Conservation (phyloP, 2,888 invertebrate genomes). For the Orthonevra nobilis region DNA sequence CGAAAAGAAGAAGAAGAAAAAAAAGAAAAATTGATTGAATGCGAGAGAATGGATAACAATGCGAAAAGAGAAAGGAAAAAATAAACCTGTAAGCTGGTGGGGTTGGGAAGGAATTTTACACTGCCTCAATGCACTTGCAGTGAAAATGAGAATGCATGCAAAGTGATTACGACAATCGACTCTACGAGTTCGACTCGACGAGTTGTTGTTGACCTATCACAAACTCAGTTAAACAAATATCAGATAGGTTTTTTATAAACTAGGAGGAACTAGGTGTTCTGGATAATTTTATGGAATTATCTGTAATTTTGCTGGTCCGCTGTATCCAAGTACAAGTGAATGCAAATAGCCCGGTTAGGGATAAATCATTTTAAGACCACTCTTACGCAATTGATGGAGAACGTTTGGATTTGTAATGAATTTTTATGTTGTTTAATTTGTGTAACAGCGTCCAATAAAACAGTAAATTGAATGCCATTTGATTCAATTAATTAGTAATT, state of each 20-base stretch:
- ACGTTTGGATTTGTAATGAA: neutral
- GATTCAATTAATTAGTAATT: too few species aligned
- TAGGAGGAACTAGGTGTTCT: constrained; percentile 23
- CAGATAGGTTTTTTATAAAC: constrained; percentile 15
- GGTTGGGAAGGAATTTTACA: neutral
- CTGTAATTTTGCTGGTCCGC: neutral
- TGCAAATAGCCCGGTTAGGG: constrained; percentile 4
- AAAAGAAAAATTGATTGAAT: constrained; percentile 40
- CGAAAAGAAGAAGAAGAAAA: constrained; percentile 5
- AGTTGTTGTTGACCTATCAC: constrained; percentile 53
- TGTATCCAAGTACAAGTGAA: neutral
- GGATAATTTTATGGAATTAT: constrained; percentile 20
- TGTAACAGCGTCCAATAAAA: too few species aligned
- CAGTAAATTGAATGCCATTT: too few species aligned
- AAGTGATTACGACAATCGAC: constrained; percentile 27
- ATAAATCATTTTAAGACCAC: constrained; percentile 4
- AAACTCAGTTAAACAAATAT: constrained; percentile 37
- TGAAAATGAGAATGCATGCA: constrained; percentile 41
- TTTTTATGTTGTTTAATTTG: constrained; percentile 1
- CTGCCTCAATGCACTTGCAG: neutral
- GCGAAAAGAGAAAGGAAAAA: constrained; percentile 59
- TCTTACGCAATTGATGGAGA: neutral
- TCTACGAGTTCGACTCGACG: constrained; percentile 29
- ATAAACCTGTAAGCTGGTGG: constrained; percentile 29
- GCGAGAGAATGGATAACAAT: constrained; percentile 19